Base-by-base conservation (phyloP, 1,140 invertebrate species). In the Belonocnema kinseyi region DNA sequence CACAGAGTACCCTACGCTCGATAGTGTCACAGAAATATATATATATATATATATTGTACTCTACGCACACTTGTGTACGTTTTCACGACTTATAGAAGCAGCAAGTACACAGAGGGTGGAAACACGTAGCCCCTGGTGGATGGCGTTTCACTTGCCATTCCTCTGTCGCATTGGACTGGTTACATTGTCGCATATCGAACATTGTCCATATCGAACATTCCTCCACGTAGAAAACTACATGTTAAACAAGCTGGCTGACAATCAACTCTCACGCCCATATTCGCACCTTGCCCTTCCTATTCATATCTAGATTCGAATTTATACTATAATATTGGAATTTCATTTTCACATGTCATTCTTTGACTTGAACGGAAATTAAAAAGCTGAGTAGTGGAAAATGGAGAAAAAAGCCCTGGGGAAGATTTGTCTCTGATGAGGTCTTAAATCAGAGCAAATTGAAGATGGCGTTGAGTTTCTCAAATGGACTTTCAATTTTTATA, bases 81-180 rank as follows among this genome's bases (percentile, higher is more conserved):
- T 66, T 66, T 66, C 61, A 66, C 21, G 61, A 66, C 61, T 40
- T 26, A 21, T 66, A 66, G 58, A 66, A 66, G 58, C 40, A 46
- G 61, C 61, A 66, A 66, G 61, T 66, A 40, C 40, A 66, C 61
- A 66, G 61, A 66, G 61, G 61, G 61, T 66, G 61, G 61, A 66
- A 66, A 66, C 61, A 66, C 61, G 61, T 66, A 66, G 26, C 46
- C 58, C 58, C 40, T 66, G 58, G 26, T 66, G 58, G 58, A 33
- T 66, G 58, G 58, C 58, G 58, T 66, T 66, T 66, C 58, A 66
- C 58, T 66, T 66, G 58, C 58, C 58, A 66, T 66, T 66, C 58
- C 58, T 66, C 58, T 66, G 58, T 66, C 58, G 58, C 58, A 66
- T 40, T 66, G 58, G 58, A 61, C 58, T 61, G 19, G 58, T 66